Conservation (phyloP, 2,113 vertebrate genomes). For the Anolis sagrei region DNA sequence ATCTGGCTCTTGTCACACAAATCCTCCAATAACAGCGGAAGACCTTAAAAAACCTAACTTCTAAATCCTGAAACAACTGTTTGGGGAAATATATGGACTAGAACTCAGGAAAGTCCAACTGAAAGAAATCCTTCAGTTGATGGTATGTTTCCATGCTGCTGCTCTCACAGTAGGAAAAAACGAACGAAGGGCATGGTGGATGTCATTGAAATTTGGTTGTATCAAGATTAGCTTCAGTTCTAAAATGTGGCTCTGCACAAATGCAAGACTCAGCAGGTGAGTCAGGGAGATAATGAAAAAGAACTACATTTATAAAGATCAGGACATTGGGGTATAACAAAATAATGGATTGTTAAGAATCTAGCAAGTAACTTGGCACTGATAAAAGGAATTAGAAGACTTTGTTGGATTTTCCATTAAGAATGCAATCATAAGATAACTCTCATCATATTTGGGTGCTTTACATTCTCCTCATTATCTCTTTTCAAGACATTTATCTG, state of each 20-base stretch:
- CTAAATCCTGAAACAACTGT: background rate
- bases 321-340: background rate
- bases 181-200: too few relatives aligned
- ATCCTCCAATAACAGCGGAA: background rate
- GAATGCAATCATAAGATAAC: background rate
- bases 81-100: background rate
- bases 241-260: background rate
- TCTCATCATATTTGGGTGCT: slow-evolving; percentile 21
- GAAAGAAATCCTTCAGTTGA: background rate
- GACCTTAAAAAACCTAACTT: background rate
- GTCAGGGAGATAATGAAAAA: background rate
- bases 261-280: too few relatives aligned
- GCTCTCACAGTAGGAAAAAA: too few relatives aligned
- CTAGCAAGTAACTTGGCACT: background rate
- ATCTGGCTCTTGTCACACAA: background rate
- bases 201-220: too few relatives aligned
- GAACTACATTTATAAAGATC: background rate
- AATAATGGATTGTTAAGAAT: background rate
- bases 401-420: slow-evolving; percentile 17
- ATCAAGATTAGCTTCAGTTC: too few relatives aligned
- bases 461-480: slow-evolving; percentile 28
- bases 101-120: background rate
- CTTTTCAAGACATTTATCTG: background rate
- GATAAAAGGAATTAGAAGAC: background rate
- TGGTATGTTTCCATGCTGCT: too few relatives aligned